A percentile compares a stretch with the other conserved stretches of the same genome.
phyloP scores from a whole-genome alignment of 2,888 invertebrate genomes.

The Automeris io region DNA sequence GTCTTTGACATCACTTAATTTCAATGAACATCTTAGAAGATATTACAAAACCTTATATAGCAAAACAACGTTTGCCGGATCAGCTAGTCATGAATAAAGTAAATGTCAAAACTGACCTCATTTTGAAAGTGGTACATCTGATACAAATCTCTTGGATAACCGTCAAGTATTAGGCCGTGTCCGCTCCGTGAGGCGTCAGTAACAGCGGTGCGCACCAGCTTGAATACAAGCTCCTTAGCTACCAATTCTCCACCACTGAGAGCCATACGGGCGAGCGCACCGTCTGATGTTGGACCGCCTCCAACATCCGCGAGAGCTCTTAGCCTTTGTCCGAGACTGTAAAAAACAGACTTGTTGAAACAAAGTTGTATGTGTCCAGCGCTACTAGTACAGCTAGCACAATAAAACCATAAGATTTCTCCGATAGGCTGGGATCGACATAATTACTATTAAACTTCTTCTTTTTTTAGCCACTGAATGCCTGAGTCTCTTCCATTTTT shows the following conservation, averaged over 20 bases:
- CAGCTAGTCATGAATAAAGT: too few relatives aligned
- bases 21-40: too few relatives aligned
- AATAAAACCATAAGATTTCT: too few relatives aligned
- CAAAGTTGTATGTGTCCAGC: neutral
- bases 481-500: too few relatives aligned
- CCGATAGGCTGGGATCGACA: too few relatives aligned
- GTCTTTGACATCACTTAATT: too few relatives aligned
- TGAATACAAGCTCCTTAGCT: conserved; percentile 85
- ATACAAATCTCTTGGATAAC: conserved; percentile 93
- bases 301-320: conserved; percentile 83
- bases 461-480: too few relatives aligned
- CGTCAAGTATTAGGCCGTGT: conserved; percentile 93
- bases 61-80: too few relatives aligned
- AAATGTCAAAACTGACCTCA: conserved; percentile 79
- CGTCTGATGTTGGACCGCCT: conserved; percentile 79
- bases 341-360: neutral
- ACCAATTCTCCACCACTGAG: conserved; percentile 89
- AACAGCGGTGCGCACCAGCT: conserved; percentile 84
- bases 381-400: too few relatives aligned
- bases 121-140: conserved; percentile 93
- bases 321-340: conserved; percentile 85
- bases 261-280: conserved; percentile 81
- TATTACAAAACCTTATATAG: too few relatives aligned
- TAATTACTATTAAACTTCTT: too few relatives aligned
- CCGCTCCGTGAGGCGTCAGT: conserved; percentile 72